Evolutionary conservation across 2,797 vertebrate species (phyloP).

Genomic region (Pampus argenteus): DNA sequence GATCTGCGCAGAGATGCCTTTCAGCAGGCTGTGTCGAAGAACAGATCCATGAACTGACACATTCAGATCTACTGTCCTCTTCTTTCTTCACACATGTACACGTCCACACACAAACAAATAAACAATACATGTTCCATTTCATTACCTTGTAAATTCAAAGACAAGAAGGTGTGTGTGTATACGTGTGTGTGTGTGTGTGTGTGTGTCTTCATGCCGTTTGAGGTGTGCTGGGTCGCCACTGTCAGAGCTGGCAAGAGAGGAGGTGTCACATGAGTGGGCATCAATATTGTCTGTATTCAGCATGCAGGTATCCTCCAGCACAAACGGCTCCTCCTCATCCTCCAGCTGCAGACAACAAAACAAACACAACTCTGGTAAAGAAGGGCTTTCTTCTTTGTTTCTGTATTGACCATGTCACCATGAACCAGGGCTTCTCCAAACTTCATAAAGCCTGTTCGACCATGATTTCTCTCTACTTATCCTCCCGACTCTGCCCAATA

Average conservation of each 20-base stretch:
- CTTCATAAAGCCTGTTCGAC: too few relatives aligned
- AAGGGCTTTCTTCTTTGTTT: too few relatives aligned
- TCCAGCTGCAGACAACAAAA: slow-evolving; percentile 85
- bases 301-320: slow-evolving; percentile 93
- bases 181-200: slow-evolving; percentile 6
- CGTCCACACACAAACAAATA: slow-evolving; percentile 19
- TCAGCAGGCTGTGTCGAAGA: slow-evolving; percentile 91
- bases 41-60: slow-evolving; percentile 91
- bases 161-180: background rate
- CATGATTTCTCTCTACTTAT: too few relatives aligned
- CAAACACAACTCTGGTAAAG: background rate
- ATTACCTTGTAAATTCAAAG: slow-evolving; percentile 1
- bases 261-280: slow-evolving; percentile 95
- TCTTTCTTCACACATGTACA: slow-evolving; percentile 70
- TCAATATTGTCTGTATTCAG: slow-evolving; percentile 93
- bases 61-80: slow-evolving; percentile 75
- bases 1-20: slow-evolving; percentile 97
- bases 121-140: background rate
- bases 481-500: too few relatives aligned
- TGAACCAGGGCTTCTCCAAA: too few relatives aligned
- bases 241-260: slow-evolving; percentile 97
- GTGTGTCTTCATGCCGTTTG: slow-evolving; percentile 84
- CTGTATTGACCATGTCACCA: too few relatives aligned
- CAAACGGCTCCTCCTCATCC: slow-evolving; percentile 95
- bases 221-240: slow-evolving; percentile 94